Evolutionary conservation across 2,888 invertebrate species (phyloP), one percentile per base, ranked within the genome.

Genomic region (Xestobium rufovillosum): DNA sequence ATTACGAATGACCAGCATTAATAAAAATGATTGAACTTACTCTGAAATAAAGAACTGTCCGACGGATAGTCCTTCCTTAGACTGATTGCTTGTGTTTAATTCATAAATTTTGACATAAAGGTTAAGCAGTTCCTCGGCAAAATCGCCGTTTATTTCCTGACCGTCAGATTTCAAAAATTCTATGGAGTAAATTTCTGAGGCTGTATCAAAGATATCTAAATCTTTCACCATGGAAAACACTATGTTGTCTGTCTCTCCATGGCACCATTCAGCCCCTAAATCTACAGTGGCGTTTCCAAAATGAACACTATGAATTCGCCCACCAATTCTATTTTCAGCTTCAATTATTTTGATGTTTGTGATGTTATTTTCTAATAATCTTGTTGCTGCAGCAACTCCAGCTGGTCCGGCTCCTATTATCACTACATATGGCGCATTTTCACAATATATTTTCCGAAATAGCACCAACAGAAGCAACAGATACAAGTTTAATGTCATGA

Each of bases 381-480:
- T 61, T 4, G 65, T 58, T 4, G 72, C 73, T n/a, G 74, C 72
- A 8, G 74, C 69, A 29, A 75, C 62, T 9, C 76, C 76, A n/a
- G 75, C 60, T 10, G 69, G 66, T 6, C 76, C 76, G 26, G 71
- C 71, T 37, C 75, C 75, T 34, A 75, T 56, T 13, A 75, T 68
- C 33, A 74, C 40, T 23, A 72, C 60, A n/a, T n/a, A n/a, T n/a
- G n/a, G n/a, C 45, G 13, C 13, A 6, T n/a, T 13, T 26, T 26
- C n/a, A n/a, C n/a, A n/a, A n/a, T n/a, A n/a, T n/a, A n/a, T n/a
- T n/a, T n/a, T n/a, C n/a, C n/a, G n/a, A n/a, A n/a, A n/a, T n/a
- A n/a, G n/a, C n/a, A n/a, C n/a, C n/a, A n/a, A n/a, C n/a, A n/a
- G n/a, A n/a, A n/a, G n/a, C n/a, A n/a, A n/a, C n/a, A n/a, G n/a